Base-by-base conservation (phyloP, 2,888 invertebrate genomes). In the Drosophila pseudotakahashii region DNA sequence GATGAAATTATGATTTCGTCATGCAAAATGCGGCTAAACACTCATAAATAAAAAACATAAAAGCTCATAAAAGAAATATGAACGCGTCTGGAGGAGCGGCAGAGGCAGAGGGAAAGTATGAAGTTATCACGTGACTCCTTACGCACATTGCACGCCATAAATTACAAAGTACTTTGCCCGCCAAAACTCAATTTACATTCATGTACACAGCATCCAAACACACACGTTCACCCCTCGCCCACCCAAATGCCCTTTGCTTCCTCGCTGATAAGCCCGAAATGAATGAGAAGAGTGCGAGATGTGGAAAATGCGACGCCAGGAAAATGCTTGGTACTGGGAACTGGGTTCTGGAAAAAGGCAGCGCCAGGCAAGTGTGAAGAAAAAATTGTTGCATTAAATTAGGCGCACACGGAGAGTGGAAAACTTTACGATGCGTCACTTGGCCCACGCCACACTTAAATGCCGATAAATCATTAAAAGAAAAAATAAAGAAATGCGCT, bases 121-220 rank as follows among this genome's bases (percentile, higher is more conserved):
- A 82, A 82, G 82, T 81, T 87, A 84, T 84, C 84, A 87, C 82
- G 82, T 87, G 87, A 84, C 84, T 84, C 61, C 87, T 78, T 81
- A 84, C 84, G 82, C 84, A 81, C 84, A 84, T 87, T 84, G 87
- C 85, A 80, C 75, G 80, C 78, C 87, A 84, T 84, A 84, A 84
- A 87, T 84, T 84, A 87, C 84, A 79, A 87, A 84, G 84, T 84
- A 87, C 84, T 84, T 87, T 87, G 75, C 73, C 73, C 80, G 85
- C 85, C 82, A 70, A 39, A 66, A 66, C 66, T 66, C 66, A 66
- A 66, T 66, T 66, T 66, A 66, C 66, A 66, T 66, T 57, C 66
- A 64, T 64, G 55, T 62, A 66, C 53, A 69, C 58, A 70, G 39
- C 41, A 48, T 63, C 52, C 55, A 42, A 16, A 30, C 32, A 39